Evolutionary conservation across 2,888 invertebrate genomes (phyloP).

Genomic region (Pogonocherus hispidulus): DNA sequence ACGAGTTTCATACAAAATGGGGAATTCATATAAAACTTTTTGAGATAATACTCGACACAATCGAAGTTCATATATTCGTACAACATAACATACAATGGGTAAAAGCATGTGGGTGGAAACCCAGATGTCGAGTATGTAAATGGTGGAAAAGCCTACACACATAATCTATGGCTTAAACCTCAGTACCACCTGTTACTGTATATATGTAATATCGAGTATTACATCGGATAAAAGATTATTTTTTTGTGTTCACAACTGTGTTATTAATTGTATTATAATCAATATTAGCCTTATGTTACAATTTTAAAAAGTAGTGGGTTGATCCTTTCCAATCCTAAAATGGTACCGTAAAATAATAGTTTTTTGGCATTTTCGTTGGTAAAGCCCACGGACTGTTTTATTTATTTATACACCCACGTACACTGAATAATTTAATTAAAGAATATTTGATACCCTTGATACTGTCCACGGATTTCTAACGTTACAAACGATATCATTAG

Average conservation of each 20-base stretch:
- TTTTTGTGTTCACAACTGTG: not conserved
- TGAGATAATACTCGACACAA: slow-evolving; percentile 22
- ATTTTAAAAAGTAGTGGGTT: slow-evolving; percentile 19
- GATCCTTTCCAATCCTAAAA: slow-evolving; percentile 25
- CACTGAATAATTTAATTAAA: slow-evolving; percentile 19
- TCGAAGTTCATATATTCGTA: not conserved
- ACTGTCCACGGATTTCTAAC: not conserved
- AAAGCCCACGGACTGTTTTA: slow-evolving; percentile 29
- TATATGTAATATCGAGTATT: not conserved
- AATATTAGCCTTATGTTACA: not conserved
- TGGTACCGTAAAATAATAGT: slow-evolving; percentile 26
- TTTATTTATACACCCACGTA: slow-evolving; percentile 29
- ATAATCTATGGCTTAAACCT: slow-evolving; percentile 24
- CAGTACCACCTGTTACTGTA: slow-evolving; percentile 33
- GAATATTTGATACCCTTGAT: slow-evolving; percentile 14
- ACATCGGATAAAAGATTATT: slow-evolving; percentile 1
- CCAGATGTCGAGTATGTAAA: slow-evolving; percentile 41
- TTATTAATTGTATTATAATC: slow-evolving; percentile 14
- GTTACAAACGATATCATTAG: not conserved
- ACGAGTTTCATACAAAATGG: not conserved
- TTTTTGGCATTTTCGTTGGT: slow-evolving; percentile 15
- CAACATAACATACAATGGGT: slow-evolving; percentile 1
- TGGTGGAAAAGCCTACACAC: slow-evolving; percentile 30
- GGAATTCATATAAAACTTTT: not conserved
- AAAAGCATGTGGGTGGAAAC: slow-evolving; percentile 33